A percentile compares a stretch with the other conserved stretches of the same genome.
Evolutionary conservation across 2,888 invertebrate genomes (phyloP).

Genomic region (Coleophora deauratella): DNA sequence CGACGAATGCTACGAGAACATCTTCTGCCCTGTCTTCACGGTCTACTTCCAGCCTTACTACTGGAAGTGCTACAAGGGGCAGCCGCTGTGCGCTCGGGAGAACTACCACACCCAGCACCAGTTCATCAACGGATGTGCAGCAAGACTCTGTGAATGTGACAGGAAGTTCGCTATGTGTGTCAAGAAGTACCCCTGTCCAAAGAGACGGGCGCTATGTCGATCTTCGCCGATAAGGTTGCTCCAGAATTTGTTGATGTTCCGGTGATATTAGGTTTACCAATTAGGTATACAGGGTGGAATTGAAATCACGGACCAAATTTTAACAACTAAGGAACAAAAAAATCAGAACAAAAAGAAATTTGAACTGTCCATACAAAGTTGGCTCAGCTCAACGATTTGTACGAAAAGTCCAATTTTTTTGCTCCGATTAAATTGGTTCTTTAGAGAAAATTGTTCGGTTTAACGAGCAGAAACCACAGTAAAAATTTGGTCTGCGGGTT

Average conservation of each 20-base stretch:
- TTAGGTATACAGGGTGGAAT: no score
- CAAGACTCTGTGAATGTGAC: slow-evolving; percentile 89
- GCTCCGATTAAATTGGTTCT: no score
- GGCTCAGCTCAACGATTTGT: no score
- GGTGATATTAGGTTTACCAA: slow-evolving; percentile 14
- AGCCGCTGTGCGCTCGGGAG: slow-evolving; percentile 83
- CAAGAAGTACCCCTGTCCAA: slow-evolving; percentile 83
- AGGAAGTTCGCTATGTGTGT: slow-evolving; percentile 85
- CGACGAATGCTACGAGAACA: slow-evolving; percentile 88
- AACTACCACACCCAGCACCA: slow-evolving; percentile 43
- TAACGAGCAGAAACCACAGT: no score
- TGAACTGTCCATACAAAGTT: no score
- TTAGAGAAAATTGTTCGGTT: no score
- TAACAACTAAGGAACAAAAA: no score
- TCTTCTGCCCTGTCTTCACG: slow-evolving; percentile 84
- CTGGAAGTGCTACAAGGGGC: slow-evolving; percentile 87
- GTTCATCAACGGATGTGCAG: slow-evolving; percentile 78
- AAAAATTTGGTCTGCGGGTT: no score
- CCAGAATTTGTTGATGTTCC: slow-evolving; percentile 81
- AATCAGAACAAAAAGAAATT: no score
- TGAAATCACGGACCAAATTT: no score
- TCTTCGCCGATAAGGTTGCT: slow-evolving; percentile 83
- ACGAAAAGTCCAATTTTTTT: no score
- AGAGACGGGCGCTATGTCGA: slow-evolving; percentile 79
- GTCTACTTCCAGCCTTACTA: slow-evolving; percentile 91